Conservation (phyloP, 2,888 invertebrate species). For the Apotomis capreana region DNA sequence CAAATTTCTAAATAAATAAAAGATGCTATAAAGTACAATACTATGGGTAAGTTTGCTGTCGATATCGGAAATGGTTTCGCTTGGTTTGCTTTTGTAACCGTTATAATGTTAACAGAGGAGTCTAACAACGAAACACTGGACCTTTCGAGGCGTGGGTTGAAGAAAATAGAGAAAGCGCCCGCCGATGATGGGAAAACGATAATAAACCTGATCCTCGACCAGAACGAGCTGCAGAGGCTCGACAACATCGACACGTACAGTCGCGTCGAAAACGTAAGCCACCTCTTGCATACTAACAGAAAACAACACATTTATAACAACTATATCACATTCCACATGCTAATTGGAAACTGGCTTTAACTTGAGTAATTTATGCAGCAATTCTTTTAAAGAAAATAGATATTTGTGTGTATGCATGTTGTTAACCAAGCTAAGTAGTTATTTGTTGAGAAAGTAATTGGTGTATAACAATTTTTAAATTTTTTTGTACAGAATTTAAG, state of each 20-base stretch:
- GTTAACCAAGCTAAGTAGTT: not conserved
- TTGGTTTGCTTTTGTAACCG: constrained; percentile 29
- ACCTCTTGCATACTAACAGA: constrained; percentile 19
- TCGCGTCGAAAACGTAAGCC: constrained; percentile 88
- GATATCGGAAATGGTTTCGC: not conserved
- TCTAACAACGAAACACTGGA: constrained; percentile 85
- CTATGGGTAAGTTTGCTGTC: constrained; percentile 63
- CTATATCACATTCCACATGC: constrained; percentile 13
- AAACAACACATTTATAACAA: not conserved
- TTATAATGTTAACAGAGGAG: constrained; percentile 47
- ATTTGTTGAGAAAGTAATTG: too few relatives aligned
- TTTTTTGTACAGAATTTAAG: too few relatives aligned
- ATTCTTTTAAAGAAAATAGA: constrained; percentile 6
- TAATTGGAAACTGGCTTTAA: constrained; percentile 9
- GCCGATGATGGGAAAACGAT: constrained; percentile 86
- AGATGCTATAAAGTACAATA: constrained; percentile 56
- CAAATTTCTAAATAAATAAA: constrained; percentile 56
- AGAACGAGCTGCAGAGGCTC: constrained; percentile 93
- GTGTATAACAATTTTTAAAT: too few relatives aligned
- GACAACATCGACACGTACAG: constrained; percentile 93
- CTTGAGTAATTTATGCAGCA: constrained; percentile 16
- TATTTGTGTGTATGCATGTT: constrained; percentile 1
- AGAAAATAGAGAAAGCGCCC: constrained; percentile 90
- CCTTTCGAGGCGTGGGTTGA: constrained; percentile 90
- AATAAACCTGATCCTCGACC: constrained; percentile 89